Evolutionary conservation across 2,113 vertebrate species (phyloP).

Genomic region (Paralichthys olivaceus): DNA sequence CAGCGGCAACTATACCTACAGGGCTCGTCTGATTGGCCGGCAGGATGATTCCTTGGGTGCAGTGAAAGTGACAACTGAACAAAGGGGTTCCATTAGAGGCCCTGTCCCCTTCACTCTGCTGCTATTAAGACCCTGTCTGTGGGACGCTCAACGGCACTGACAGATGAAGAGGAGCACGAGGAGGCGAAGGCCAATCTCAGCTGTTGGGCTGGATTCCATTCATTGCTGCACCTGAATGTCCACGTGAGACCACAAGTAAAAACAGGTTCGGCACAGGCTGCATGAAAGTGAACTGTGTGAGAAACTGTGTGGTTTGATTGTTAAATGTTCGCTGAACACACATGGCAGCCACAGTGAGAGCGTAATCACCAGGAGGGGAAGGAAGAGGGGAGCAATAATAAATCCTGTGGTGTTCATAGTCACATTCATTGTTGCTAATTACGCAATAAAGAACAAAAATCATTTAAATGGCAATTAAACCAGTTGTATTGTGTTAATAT

Average conservation of each 20-base stretch:
- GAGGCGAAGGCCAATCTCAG: conserved; percentile 45
- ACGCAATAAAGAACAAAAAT: background rate
- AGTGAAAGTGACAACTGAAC: conserved; percentile 78
- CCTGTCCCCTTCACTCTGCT: conserved; percentile 57
- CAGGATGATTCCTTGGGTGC: conserved; percentile 71
- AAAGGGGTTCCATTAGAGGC: conserved; percentile 78
- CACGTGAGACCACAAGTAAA: conserved; percentile 13
- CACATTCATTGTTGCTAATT: background rate
- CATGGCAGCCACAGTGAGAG: background rate
- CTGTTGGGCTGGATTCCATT: conserved; percentile 18
- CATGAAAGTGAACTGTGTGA: too few relatives aligned
- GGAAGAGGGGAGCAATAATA: background rate
- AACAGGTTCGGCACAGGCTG: too few relatives aligned
- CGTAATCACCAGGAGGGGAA: background rate
- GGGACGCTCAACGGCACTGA: conserved; percentile 60
- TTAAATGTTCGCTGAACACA: background rate
- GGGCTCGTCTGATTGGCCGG: conserved; percentile 65
- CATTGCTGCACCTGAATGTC: conserved; percentile 8
- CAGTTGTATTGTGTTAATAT: background rate
- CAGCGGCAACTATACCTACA: conserved; percentile 38
- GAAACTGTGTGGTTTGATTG: background rate
- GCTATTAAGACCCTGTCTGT: conserved; percentile 69
- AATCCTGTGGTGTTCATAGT: background rate
- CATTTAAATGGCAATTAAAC: conserved; percentile 2
- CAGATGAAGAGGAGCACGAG: conserved; percentile 55